A percentile compares a stretch with the other conserved stretches of the same genome.
Conservation (phyloP, 2,888 invertebrate genomes). For the Cheilosia vernalis region DNA sequence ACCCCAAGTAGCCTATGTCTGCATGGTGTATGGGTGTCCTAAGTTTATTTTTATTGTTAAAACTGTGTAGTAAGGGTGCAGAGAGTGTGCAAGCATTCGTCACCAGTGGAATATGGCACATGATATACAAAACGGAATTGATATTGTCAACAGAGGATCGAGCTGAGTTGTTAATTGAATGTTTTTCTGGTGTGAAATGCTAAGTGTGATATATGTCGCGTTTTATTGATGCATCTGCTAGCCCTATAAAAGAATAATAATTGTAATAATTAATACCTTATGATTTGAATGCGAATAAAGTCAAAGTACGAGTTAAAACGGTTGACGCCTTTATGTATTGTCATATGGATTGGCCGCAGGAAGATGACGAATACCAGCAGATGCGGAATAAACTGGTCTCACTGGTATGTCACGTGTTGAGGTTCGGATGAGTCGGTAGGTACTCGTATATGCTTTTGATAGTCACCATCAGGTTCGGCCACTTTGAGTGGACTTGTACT, state of each 20-base stretch:
- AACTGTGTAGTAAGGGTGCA: background rate
- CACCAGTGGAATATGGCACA: background rate
- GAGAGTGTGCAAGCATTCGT: too few relatives aligned
- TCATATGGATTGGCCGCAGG: background rate
- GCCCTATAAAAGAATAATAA: conserved; percentile 3
- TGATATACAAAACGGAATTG: background rate
- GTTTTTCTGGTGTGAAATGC: conserved; percentile 51
- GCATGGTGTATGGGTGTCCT: background rate
- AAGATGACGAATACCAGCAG: too few relatives aligned
- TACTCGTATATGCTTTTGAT: too few relatives aligned
- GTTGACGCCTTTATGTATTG: background rate
- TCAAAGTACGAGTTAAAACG: conserved; percentile 1
- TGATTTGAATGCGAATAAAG: conserved; percentile 4
- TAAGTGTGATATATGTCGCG: conserved; percentile 55
- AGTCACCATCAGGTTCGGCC: too few relatives aligned
- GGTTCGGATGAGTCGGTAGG: too few relatives aligned
- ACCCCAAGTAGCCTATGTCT: conserved; percentile 29
- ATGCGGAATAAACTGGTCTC: too few relatives aligned
- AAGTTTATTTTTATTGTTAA: background rate
- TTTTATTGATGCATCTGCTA: conserved; percentile 35
- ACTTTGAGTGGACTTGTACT: too few relatives aligned
- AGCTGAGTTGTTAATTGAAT: conserved; percentile 54
- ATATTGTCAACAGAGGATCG: conserved; percentile 8
- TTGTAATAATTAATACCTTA: conserved; percentile 33
- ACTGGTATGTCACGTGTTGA: too few relatives aligned